Base-by-base conservation (phyloP, 2,888 invertebrate species). In the Leptinotarsa tumamoca region DNA sequence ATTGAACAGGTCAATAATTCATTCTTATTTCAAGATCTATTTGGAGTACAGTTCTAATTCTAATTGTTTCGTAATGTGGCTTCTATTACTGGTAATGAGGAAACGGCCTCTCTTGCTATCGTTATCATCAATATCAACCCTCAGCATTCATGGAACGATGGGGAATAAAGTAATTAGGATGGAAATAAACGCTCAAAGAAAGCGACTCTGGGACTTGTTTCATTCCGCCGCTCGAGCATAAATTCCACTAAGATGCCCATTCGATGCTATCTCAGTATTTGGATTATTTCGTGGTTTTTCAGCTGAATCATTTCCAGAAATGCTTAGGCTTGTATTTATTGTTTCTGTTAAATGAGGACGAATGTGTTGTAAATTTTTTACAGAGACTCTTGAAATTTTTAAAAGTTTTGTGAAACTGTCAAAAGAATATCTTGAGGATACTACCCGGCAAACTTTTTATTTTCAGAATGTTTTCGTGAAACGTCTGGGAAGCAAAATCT, bases 181-280 rank as follows among this genome's bases (percentile, higher is more conserved):
- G 76, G 52, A 73, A 75, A 79, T 75, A 79, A 81, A 76, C 77
- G 78, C 79, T 76, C 74, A 77, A 78, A 76, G 69, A 63, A 71
- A 74, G 77, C 78, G 80, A 78, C 75, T 78, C 69, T 72, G 73
- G 58, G 75, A 70, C 78, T 74, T 78, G 80, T 80, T 75, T 80
- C 79, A 80, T 81, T 81, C 80, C 80, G 79, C 80, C 76, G 50
- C 79, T 70, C 74, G 71, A 75, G 70, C 76, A 77, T 81, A 80
- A 80, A 80, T 81, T 72, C 67, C 63, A 56, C 68, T 43, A 58
- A 63, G 71, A 71, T 50, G 68, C 67, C 54, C 33, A 68, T 75
- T 72, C 72, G 68, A 49, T 72, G 68, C 17, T 68, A 66, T 63
- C 51, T 68, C 70, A 49, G 74, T 23, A 51, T 75, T 75, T 18